Evolutionary conservation across 2,888 invertebrate genomes (phyloP), one percentile per base, ranked within the genome.

Genomic region (Aphidius colemani): DNA sequence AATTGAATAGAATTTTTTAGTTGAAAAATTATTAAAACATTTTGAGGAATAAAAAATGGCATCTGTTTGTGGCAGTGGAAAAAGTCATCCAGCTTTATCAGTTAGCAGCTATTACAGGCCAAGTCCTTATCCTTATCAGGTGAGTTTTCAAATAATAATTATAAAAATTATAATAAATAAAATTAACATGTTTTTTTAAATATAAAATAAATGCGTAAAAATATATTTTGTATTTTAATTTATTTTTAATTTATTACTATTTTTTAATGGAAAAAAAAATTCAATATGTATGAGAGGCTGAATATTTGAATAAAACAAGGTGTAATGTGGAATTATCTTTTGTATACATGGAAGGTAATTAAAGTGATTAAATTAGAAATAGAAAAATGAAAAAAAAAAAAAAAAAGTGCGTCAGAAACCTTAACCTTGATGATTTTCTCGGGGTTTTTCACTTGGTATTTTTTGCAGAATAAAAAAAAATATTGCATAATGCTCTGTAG

Each of bases 11-110:
- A n/a, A 50, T 8, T 46, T 55, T 43, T 53, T 44, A 59, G 46
- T 56, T 18, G 43, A 57, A 50, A 66, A 64, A 66, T 30, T 30
- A 30, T 53, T 30, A 5, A 30, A 30, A 30, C 3, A 30, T 30
- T 30, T 18, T 18, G 13, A 18, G 13, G 13, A 2, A 44, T 0
- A 46, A 43, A 69, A 85, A 44, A 88, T 88, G 88, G 87, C 88
- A 77, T 87, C 88, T 53, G 85, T 88, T 85, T 87, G 87, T 78
- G 87, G 87, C 77, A 87, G 87, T 81, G 86, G 86, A 82, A 88
- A 88, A 78, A 87, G 86, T 79, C 85, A 88, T 78, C 86, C 87
- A 67, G 86, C 87, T 65, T 78, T 88, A 70, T 87, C 86, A 63
- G 85, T 87, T 71, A 85, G 84, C 74, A 87, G 81, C 78, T 88